phyloP scores from a whole-genome alignment of 2,888 invertebrate species.

The Eilema caniola region DNA sequence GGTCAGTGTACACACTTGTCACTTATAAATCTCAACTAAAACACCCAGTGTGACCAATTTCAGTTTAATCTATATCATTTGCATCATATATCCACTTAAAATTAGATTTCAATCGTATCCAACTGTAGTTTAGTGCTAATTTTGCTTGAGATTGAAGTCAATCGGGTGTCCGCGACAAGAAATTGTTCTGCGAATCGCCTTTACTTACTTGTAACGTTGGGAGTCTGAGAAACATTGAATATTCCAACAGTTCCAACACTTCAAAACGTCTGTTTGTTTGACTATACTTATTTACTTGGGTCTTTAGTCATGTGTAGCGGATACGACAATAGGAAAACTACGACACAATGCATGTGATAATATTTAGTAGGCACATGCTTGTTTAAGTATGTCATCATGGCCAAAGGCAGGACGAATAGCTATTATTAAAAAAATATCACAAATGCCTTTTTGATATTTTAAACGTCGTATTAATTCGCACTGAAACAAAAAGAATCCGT shows the following conservation, averaged over 20 bases:
- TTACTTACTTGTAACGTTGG: constrained; percentile 67
- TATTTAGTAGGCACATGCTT: not conserved
- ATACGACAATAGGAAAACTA: not conserved
- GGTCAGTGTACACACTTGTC: constrained; percentile 65
- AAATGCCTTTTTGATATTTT: no score
- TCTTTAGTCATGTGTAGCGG: not conserved
- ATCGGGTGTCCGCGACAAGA: constrained; percentile 70
- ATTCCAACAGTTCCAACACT: constrained; percentile 64
- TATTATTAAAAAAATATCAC: no score
- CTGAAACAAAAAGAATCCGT: no score
- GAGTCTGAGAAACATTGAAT: constrained; percentile 71
- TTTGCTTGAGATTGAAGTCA: constrained; percentile 63
- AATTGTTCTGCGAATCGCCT: constrained; percentile 74
- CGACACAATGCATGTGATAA: constrained; percentile 6
- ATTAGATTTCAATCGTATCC: constrained; percentile 59
- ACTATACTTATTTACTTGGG: constrained; percentile 2
- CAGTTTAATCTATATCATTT: constrained; percentile 71
- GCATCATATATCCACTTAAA: constrained; percentile 44
- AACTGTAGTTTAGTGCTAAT: constrained; percentile 52
- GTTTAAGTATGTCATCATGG: not conserved
- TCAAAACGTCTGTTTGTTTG: constrained; percentile 30
- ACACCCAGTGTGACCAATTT: constrained; percentile 70
- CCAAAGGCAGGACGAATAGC: no score
- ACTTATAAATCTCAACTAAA: constrained; percentile 83
- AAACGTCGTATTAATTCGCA: no score